A percentile compares a stretch with the other conserved stretches of the same genome.
Evolutionary conservation across 2,888 invertebrate genomes (phyloP).

Genomic region (Aporophyla nigra): DNA sequence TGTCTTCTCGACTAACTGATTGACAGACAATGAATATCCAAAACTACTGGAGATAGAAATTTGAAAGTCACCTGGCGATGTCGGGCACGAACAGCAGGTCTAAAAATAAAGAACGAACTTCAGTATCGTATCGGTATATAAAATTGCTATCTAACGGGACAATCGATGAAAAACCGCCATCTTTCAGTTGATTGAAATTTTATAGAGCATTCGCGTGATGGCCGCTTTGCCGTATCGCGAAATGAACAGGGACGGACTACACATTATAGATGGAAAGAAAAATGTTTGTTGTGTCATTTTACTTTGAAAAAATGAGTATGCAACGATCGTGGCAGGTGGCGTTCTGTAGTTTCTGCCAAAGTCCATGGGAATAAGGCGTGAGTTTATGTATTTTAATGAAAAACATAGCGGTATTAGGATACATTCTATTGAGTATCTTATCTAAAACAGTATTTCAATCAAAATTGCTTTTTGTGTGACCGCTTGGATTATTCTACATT

Average conservation of each 20-base stretch:
- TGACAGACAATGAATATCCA: not conserved
- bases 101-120: conserved; percentile 59
- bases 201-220: conserved; percentile 83
- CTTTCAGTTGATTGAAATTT: conserved; percentile 80
- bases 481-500: too few relatives aligned
- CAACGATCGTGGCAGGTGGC: too few relatives aligned
- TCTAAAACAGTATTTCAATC: too few relatives aligned
- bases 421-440: too few relatives aligned
- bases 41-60: not conserved
- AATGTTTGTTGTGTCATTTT: too few relatives aligned
- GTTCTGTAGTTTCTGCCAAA: too few relatives aligned
- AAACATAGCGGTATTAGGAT: too few relatives aligned
- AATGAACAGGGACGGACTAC: conserved; percentile 64
- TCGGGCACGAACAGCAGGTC: not conserved
- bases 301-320: too few relatives aligned
- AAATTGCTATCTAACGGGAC: conserved; percentile 65
- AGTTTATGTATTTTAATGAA: too few relatives aligned
- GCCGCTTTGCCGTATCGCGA: conserved; percentile 58
- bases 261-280: not conserved
- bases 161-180: conserved; percentile 84
- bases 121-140: conserved; percentile 62
- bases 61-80: not conserved
- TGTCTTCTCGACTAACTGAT: not conserved
- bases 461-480: too few relatives aligned
- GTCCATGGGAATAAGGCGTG: too few relatives aligned